Evolutionary conservation across 1,140 invertebrate genomes (phyloP).

Genomic region (Latrodectus geometricus): DNA sequence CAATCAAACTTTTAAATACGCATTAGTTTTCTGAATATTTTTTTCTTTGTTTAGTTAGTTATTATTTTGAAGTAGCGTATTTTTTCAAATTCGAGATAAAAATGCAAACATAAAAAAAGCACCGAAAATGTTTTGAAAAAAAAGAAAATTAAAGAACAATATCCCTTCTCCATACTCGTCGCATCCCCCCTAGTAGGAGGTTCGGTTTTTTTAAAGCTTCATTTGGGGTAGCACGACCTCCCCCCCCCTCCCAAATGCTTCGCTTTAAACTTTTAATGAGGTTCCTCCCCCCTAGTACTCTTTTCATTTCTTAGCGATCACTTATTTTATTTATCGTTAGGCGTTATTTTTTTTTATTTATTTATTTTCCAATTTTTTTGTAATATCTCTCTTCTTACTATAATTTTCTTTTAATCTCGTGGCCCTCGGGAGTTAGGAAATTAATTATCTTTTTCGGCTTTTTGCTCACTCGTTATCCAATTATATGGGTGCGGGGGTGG

Average conservation of each 20-base stretch:
- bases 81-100: too few species aligned
- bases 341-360: neutral
- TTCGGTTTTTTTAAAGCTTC: conserved; percentile 47
- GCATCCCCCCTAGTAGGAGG: too few species aligned
- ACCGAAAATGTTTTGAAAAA: neutral
- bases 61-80: too few species aligned
- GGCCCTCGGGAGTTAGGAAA: conserved; percentile 32
- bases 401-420: conserved; percentile 27
- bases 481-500: neutral
- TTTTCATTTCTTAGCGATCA: neutral
- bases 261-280: conserved; percentile 59
- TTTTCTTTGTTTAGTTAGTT: too few species aligned
- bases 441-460: conserved; percentile 57
- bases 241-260: neutral
- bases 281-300: neutral
- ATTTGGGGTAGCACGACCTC: conserved; percentile 35
- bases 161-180: neutral
- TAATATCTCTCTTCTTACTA: neutral
- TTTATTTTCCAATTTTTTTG: conserved; percentile 7
- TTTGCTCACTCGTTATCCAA: conserved; percentile 58
- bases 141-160: conserved; percentile 26
- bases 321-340: conserved; percentile 33
- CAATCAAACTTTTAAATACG: conserved; percentile 48
- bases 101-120: too few species aligned
- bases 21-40: conserved; percentile 11